phyloP scores from a whole-genome alignment of 1,140 invertebrate genomes.

The Grapholita molesta region DNA sequence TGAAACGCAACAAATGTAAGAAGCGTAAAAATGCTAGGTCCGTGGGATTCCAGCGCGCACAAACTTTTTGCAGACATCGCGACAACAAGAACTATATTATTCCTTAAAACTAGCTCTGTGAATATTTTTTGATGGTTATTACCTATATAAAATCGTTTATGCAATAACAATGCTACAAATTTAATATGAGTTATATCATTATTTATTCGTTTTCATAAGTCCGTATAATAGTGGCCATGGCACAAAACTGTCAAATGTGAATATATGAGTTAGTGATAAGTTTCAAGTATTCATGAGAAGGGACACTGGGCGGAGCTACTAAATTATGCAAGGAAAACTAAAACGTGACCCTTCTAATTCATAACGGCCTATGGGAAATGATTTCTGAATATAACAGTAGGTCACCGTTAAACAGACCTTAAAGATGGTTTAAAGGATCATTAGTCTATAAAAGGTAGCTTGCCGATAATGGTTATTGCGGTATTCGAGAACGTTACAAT shows the following conservation, averaged over 20 bases:
- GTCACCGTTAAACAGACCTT: background rate
- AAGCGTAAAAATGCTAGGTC: too few species aligned
- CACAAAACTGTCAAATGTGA: background rate
- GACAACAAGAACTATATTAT: too few species aligned
- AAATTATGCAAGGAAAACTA: slow-evolving; percentile 11
- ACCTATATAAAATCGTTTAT: too few species aligned
- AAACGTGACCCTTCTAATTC: slow-evolving; percentile 10
- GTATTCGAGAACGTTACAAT: background rate
- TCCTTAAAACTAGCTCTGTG: too few species aligned
- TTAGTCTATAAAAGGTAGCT: background rate
- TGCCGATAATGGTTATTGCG: background rate
- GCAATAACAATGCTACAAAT: too few species aligned
- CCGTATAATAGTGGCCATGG: background rate
- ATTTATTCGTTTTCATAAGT: background rate
- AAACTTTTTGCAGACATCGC: too few species aligned
- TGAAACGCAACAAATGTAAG: too few species aligned
- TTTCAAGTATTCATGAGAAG: slow-evolving; percentile 11
- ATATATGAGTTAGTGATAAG: slow-evolving; percentile 12
- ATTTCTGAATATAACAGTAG: background rate
- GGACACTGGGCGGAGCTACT: slow-evolving; percentile 5
- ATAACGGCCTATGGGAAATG: background rate
- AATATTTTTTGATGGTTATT: too few species aligned
- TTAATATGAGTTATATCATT: too few species aligned
- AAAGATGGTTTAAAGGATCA: background rate
- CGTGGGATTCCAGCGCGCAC: too few species aligned